Evolutionary conservation across 1,140 invertebrate genomes (phyloP), one percentile per base, ranked within the genome.

Genomic region (Ips nitidus): DNA sequence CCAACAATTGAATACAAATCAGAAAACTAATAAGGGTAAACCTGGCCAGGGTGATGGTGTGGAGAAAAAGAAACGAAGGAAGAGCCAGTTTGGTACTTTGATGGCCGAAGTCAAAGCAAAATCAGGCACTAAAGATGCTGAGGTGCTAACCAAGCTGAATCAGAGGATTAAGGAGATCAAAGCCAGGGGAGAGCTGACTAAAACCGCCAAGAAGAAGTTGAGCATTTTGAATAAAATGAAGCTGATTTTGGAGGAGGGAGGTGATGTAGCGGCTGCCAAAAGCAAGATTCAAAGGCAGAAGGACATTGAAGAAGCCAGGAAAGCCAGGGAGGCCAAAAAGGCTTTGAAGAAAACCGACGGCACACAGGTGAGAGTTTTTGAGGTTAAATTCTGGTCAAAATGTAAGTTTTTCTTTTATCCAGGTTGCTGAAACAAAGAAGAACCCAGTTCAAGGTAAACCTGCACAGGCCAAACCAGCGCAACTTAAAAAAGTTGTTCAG

Each of bases 181-280:
- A 39, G 43, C 45, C 1, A 62, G 63, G 5, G 5, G 7, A 37
- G 63, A 65, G n/a, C 37, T 75, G 2, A 63, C 73, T 1, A 77
- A 76, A 66, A 75, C 72, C 0, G 76, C 72, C 37, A 75, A 69
- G 42, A 71, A 56, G 37, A 77, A 73, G 64, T 52, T 77, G 42
- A 58, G 43, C 52, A 7, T 70, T 8, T 59, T 72, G 6, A 66
- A 61, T 2, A 71, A 62, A 58, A 5, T 72, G 22, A 57, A 58
- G 59, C 52, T 36, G 22, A 56, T 70, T 47, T 55, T 52, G 40
- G 63, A 58, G 45, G 73, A 73, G 8, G 55, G 61, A 57, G 4
- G 50, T 36, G 66, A 60, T 53, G 38, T 55, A 2, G 55, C 59
- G 40, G 52, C 57, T 7, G 61, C 58, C 3, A 68, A 73, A 56